Evolutionary conservation across 2,888 invertebrate genomes (phyloP), one percentile per base, ranked within the genome.

Genomic region (Lydus trimaculatus): DNA sequence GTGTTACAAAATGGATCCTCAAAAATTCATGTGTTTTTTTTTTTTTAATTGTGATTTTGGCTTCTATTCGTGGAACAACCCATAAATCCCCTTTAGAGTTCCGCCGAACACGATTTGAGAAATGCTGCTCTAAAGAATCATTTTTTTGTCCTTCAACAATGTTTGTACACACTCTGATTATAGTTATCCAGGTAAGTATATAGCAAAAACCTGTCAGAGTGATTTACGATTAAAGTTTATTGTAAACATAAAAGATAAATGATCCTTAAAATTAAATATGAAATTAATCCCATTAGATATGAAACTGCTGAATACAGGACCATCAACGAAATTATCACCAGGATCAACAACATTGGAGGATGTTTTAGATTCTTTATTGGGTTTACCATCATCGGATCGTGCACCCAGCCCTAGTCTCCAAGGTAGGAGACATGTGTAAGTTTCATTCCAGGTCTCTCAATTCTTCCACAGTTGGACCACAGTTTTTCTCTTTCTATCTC

Each of bases 271-370:
- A 31, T 60, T 60, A 60, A 60, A 58, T 58, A 58, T 36, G 11
- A 33, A 61, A 17, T 43, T 23, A 9, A 25, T 48, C 33, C 56
- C 13, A 68, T 63, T 75, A 83, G 82, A 83, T 76, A 69, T 81
- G 66, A 76, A 87, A 64, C 77, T 80, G 76, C 79, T 89, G 81
- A 87, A 58, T 83, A 83, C 87, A 80, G 87, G 86, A 81, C 86
- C 89, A 48, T 79, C 76, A 79, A 87, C 89, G 81, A 88, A 89
- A 83, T 91, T 91, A 75, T 92, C 92, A 82, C 92, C 92, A 61
- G 91, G 93, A 81, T 94, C 94, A 78, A 94, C 95, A 70, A 97
- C 96, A 76, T 88, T 97, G 84, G 96, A 97, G 89, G 96, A 97
- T 88, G 96, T 97, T 76, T 89, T 97, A 86, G 95, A 97, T 86